Base-by-base conservation (phyloP, 2,888 invertebrate genomes). In the Acanthopleura granulata region DNA sequence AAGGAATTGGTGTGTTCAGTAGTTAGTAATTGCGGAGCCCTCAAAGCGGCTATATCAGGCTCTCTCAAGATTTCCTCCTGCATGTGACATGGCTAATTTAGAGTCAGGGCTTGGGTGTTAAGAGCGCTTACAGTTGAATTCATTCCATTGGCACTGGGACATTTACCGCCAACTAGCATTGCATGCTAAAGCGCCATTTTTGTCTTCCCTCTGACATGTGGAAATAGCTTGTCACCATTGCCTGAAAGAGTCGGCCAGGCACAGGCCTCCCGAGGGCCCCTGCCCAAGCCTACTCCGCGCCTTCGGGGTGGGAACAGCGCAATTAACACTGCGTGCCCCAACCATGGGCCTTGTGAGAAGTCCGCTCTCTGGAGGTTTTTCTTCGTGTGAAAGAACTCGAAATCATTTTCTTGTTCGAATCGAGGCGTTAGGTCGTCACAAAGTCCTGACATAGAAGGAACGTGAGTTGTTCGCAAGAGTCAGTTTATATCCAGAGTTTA, bases 171-270 rank as follows among this genome's bases (percentile, higher is more conserved):
- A 22, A 66, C 66, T 66, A 27, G 66, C 16, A 66, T 66, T 27
- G 66, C 66, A 66, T 66, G 66, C 66, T 66, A 66, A 66, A 66
- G 66, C 66, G 66, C 29, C 66, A 66, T 66, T 66, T 66, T 66
- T 66, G 66, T 66, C 66, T 27, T 66, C 25, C 25, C 66, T 66
- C 66, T 66, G 66, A 66, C 66, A 66, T 66, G 66, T 66, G 66
- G 66, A 66, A 66, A 66, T 66, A 66, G 66, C 66, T 66, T 66
- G 66, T 66, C 66, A 66, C 66, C 66, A 66, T 27, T 16, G 22
- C 16, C 66, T 66, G 66, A 66, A 66, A 66, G 66, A 66, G 66
- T 27, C 29, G 25, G 66, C 66, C 66, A 27, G 9, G 29, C 22
- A 6, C 25, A 27, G 25, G 22, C 29, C 16, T 66, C 66, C 66